phyloP scores from a whole-genome alignment of 2,113 vertebrate genomes.

The Cyphomyrus plagiostoma region DNA sequence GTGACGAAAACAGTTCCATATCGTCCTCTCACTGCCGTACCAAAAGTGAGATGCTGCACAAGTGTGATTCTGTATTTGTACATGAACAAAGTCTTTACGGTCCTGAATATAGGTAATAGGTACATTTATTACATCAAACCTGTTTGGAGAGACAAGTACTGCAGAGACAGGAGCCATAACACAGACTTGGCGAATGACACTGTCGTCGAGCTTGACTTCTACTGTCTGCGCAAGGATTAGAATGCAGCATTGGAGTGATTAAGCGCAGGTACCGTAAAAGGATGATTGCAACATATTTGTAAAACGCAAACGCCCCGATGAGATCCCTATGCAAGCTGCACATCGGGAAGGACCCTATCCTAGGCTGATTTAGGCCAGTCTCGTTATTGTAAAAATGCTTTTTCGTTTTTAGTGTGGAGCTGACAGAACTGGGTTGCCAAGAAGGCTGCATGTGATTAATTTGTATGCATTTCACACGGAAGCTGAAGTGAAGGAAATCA shows the following conservation, averaged over 20 bases:
- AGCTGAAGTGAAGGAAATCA: slow-evolving; percentile 9
- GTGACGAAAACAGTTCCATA: not conserved
- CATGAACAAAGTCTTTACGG: not conserved
- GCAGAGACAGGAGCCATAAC: not conserved
- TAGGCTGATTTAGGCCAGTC: slow-evolving; percentile 21
- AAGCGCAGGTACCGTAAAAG: not conserved
- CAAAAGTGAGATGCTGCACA: not conserved
- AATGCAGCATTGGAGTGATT: not conserved
- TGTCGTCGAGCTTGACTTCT: not conserved
- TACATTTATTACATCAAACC: not conserved
- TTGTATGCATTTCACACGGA: slow-evolving; percentile 23
- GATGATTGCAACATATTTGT: not conserved
- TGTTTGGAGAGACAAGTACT: not conserved
- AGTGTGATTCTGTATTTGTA: not conserved
- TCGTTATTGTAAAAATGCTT: slow-evolving; percentile 15
- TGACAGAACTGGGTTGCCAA: slow-evolving; percentile 27
- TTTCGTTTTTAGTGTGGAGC: slow-evolving; percentile 17
- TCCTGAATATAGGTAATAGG: not conserved
- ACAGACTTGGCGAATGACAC: not conserved
- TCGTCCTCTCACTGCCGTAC: not conserved
- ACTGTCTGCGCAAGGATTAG: not conserved
- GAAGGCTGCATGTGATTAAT: slow-evolving; percentile 12
- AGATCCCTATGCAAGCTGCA: not conserved
- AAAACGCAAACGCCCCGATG: not conserved
- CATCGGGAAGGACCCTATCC: not conserved